Evolutionary conservation across 2,797 vertebrate genomes (phyloP).

Genomic region (Eulemur albifrons): DNA sequence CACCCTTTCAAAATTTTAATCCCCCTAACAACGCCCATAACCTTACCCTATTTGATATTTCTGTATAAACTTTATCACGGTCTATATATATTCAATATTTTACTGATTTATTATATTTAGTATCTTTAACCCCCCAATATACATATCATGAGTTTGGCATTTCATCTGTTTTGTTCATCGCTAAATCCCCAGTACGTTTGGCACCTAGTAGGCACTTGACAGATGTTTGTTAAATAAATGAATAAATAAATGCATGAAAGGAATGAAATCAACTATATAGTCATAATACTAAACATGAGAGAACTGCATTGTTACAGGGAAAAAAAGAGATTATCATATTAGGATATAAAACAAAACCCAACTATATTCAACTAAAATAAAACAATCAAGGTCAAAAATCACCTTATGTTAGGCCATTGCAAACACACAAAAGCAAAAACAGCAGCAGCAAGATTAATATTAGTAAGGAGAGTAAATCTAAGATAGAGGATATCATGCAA

Average conservation of each 20-base stretch:
- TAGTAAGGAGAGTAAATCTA: neutral
- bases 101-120: neutral
- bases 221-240: neutral
- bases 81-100: neutral
- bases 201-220: neutral
- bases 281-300: neutral
- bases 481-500: neutral
- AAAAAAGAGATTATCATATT: neutral
- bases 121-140: neutral
- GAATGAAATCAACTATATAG: neutral
- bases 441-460: neutral
- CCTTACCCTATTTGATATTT: neutral
- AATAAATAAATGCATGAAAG: conserved; percentile 1
- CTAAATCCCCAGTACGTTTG: neutral
- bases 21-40: neutral
- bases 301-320: neutral
- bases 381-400: neutral
- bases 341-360: conserved; percentile 1
- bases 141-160: neutral
- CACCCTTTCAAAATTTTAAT: neutral
- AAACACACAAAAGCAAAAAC: neutral
- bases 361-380: neutral
- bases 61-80: neutral
- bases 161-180: neutral
- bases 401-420: neutral